A percentile compares a stretch with the other conserved stretches of the same genome.
Conservation (phyloP, 2,797 vertebrate species). For the Eulemur coronatus region DNA sequence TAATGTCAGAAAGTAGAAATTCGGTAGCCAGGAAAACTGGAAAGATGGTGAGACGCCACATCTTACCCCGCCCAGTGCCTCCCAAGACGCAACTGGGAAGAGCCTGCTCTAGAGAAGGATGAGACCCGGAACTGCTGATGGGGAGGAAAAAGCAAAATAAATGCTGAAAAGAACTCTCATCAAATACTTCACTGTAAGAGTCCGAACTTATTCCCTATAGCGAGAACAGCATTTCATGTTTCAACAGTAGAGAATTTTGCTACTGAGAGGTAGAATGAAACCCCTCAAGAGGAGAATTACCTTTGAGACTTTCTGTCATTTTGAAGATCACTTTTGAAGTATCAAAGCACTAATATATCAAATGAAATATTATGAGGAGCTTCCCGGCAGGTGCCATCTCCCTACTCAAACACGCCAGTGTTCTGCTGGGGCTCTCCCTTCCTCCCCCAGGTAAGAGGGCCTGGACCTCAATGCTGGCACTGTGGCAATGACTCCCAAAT, state of each 20-base stretch:
- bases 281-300: neutral
- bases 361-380: neutral
- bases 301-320: neutral
- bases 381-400: neutral
- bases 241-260: neutral
- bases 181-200: neutral
- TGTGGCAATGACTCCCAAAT: neutral
- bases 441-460: fast-evolving
- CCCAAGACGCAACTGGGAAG: neutral
- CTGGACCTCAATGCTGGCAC: neutral
- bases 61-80: neutral
- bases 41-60: neutral
- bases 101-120: neutral
- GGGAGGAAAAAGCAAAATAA: neutral
- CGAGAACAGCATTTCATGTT: neutral
- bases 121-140: neutral
- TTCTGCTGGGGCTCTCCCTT: neutral
- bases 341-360: neutral
- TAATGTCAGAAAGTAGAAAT: neutral
- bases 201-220: neutral
- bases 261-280: neutral
- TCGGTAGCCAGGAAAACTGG: neutral
- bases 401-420: neutral
- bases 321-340: neutral
- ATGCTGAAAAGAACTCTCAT: neutral